phyloP scores from a whole-genome alignment of 2,113 vertebrate genomes.

The Misgurnus mizolepis region DNA sequence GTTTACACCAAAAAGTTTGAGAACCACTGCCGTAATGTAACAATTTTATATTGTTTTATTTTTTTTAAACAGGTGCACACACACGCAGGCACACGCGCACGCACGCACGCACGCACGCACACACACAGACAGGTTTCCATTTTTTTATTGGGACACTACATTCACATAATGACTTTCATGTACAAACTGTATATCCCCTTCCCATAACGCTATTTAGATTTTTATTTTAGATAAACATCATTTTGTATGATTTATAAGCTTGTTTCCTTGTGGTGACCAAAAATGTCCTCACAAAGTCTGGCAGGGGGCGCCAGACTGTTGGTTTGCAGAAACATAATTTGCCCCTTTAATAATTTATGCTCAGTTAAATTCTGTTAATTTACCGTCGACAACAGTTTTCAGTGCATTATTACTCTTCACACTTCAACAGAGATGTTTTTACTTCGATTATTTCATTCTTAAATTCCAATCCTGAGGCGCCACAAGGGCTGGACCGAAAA shows the following conservation, averaged over 20 bases:
- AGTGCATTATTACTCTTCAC: background rate
- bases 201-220: no score
- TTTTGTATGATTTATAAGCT: background rate
- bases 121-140: background rate
- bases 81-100: no score
- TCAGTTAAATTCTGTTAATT: background rate
- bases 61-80: no score
- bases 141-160: background rate
- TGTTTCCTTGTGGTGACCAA: no score
- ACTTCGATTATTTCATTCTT: background rate
- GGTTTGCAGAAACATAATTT: background rate
- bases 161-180: background rate
- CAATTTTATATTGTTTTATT: no score
- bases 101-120: no score
- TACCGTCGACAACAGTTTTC: background rate
- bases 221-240: no score
- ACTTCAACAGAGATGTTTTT: background rate
- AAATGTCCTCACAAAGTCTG: background rate
- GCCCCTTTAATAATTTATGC: background rate
- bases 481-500: slow-evolving; percentile 9
- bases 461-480: background rate
- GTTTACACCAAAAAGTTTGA: no score
- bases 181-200: no score
- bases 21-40: no score
- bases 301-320: slow-evolving; percentile 34